Evolutionary conservation across 2,113 vertebrate genomes (phyloP).

Genomic region (Phylloscopus trochiloides): DNA sequence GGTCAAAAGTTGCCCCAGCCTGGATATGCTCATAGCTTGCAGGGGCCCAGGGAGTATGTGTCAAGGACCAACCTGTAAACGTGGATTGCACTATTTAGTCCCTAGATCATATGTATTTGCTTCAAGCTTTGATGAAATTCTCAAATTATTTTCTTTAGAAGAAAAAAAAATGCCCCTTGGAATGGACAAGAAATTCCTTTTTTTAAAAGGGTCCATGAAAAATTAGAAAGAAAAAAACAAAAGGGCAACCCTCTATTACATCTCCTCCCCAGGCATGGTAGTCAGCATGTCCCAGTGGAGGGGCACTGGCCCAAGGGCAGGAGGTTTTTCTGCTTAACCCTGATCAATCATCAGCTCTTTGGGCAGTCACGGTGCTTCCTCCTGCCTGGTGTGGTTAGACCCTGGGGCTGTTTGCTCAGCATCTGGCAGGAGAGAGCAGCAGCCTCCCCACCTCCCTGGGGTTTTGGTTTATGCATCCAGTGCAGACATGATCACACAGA

Average conservation of each 20-base stretch:
- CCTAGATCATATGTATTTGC: background rate
- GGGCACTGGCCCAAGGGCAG: background rate
- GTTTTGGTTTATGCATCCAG: background rate
- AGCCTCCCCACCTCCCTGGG: background rate
- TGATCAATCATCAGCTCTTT: background rate
- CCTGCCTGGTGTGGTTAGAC: background rate
- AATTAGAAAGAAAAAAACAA: background rate
- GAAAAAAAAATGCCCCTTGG: background rate
- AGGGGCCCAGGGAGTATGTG: accelerated
- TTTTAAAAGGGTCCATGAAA: background rate
- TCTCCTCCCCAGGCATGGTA: background rate
- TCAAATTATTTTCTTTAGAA: background rate
- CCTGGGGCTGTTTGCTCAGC: background rate
- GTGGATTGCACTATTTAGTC: background rate
- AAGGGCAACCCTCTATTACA: background rate
- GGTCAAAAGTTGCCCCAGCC: background rate
- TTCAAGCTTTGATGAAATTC: background rate
- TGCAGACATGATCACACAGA: background rate
- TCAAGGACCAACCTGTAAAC: background rate
- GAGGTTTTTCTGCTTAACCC: background rate
- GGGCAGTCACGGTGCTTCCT: background rate
- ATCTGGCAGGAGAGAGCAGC: background rate
- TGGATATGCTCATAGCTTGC: background rate
- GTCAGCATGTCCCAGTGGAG: background rate
- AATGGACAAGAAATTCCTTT: background rate